Conservation (phyloP, 2,113 vertebrate genomes). For the Pogona vitticeps region DNA sequence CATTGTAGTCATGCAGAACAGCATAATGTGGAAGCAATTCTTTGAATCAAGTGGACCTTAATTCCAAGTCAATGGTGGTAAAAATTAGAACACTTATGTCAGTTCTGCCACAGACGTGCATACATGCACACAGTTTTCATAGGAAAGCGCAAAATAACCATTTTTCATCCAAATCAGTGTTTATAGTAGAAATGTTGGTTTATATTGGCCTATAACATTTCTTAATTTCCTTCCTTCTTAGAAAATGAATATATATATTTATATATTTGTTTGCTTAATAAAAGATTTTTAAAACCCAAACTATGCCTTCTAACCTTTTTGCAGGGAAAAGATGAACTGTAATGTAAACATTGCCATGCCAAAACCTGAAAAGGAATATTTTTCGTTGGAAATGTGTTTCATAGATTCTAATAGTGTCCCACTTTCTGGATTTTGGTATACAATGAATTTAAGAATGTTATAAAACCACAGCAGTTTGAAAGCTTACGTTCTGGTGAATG, state of each 20-base stretch:
- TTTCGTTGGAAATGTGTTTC: neutral
- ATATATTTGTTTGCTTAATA: conserved; percentile 4
- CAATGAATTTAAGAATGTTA: neutral
- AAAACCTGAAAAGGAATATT: neutral
- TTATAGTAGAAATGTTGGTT: conserved; percentile 7
- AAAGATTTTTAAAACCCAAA: neutral
- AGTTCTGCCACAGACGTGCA: neutral
- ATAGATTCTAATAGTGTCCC: neutral
- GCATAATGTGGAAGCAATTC: neutral
- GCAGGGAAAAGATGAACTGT: neutral
- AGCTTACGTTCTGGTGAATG: neutral
- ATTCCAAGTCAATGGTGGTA: neutral
- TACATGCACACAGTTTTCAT: neutral
- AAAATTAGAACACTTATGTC: neutral
- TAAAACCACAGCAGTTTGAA: neutral
- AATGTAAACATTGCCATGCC: neutral
- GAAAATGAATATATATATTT: neutral
- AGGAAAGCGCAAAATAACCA: neutral
- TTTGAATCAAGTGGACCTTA: neutral
- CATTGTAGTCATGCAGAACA: neutral
- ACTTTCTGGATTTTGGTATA: neutral
- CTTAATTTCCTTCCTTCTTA: conserved; percentile 15
- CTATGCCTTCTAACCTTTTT: conserved; percentile 2
- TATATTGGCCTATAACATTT: conserved; percentile 6
- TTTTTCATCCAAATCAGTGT: conserved; percentile 8